phyloP scores from a whole-genome alignment of 2,888 invertebrate genomes.

The Perdita meconis region DNA sequence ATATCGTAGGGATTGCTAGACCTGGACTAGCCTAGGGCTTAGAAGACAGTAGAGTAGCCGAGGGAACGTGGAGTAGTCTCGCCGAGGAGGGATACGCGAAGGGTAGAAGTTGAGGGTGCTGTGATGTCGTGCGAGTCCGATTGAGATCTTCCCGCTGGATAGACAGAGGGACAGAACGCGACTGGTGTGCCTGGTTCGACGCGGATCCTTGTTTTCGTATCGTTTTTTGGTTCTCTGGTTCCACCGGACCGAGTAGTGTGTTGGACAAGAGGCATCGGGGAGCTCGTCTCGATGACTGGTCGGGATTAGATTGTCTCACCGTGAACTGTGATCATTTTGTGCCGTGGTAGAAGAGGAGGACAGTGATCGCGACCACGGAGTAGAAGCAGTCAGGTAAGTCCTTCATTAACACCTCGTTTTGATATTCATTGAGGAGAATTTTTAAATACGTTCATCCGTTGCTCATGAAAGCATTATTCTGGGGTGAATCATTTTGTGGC shows the following conservation, averaged over 20 bases:
- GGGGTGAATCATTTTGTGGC: too few relatives aligned
- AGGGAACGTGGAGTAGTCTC: background rate
- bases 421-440: too few relatives aligned
- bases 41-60: slow-evolving; percentile 10
- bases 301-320: slow-evolving; percentile 47
- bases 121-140: slow-evolving; percentile 33
- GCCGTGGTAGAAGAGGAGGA: slow-evolving; percentile 39
- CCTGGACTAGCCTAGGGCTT: slow-evolving; percentile 5
- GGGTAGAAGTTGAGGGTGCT: slow-evolving; percentile 27
- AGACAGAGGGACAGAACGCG: slow-evolving; percentile 4
- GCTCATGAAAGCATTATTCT: too few relatives aligned
- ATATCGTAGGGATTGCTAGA: slow-evolving; percentile 3
- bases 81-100: slow-evolving; percentile 21
- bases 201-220: slow-evolving; percentile 27
- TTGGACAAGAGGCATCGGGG: background rate
- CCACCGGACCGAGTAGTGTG: slow-evolving; percentile 7
- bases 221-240: slow-evolving; percentile 17
- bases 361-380: slow-evolving; percentile 41
- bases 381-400: slow-evolving; percentile 50
- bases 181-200: slow-evolving; percentile 40
- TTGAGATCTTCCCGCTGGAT: slow-evolving; percentile 3
- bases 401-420: too few relatives aligned
- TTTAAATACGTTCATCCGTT: too few relatives aligned
- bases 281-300: slow-evolving; percentile 47
- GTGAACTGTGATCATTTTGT: slow-evolving; percentile 69